A percentile compares a stretch with the other conserved stretches of the same genome.
Evolutionary conservation across 2,113 vertebrate genomes (phyloP).

Genomic region (Nerophis ophidion): DNA sequence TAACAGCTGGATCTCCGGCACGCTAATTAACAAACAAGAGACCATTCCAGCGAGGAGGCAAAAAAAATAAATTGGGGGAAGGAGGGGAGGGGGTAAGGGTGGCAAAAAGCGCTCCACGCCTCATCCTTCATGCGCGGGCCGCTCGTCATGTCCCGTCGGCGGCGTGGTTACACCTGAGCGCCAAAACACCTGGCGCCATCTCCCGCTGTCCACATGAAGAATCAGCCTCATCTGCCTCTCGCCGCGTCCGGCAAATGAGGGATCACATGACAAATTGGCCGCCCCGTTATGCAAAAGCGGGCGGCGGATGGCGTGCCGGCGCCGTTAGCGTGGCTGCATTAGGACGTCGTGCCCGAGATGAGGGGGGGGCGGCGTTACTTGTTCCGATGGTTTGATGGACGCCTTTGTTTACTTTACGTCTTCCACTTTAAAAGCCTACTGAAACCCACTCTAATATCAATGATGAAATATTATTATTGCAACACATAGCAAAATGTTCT

Average conservation of each 20-base stretch:
- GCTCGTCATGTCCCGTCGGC: slow-evolving; percentile 97
- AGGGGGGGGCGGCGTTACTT: no score
- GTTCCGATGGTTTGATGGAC: no score
- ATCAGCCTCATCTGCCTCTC: slow-evolving; percentile 99
- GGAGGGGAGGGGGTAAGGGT: slow-evolving; percentile 84
- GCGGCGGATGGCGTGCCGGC: not conserved
- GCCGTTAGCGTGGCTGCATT: no score
- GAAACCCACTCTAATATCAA: no score
- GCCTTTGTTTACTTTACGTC: no score
- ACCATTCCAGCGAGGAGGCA: slow-evolving; percentile 66
- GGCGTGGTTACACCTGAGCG: slow-evolving; percentile 99
- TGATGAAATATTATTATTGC: no score
- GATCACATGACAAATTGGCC: slow-evolving; percentile 98
- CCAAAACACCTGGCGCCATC: slow-evolving; percentile 99
- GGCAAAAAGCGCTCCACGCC: slow-evolving; percentile 89
- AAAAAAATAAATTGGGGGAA: no score
- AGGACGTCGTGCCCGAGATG: no score
- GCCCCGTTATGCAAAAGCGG: slow-evolving; percentile 61
- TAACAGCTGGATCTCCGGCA: slow-evolving; percentile 70
- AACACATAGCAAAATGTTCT: no score
- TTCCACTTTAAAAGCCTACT: no score
- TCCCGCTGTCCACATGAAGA: slow-evolving; percentile 99
- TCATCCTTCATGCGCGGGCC: slow-evolving; percentile 96
- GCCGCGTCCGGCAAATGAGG: slow-evolving; percentile 99
- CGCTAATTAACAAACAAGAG: slow-evolving; percentile 71